Evolutionary conservation across 2,888 invertebrate genomes (phyloP).

Genomic region (Artemia sp.): DNA sequence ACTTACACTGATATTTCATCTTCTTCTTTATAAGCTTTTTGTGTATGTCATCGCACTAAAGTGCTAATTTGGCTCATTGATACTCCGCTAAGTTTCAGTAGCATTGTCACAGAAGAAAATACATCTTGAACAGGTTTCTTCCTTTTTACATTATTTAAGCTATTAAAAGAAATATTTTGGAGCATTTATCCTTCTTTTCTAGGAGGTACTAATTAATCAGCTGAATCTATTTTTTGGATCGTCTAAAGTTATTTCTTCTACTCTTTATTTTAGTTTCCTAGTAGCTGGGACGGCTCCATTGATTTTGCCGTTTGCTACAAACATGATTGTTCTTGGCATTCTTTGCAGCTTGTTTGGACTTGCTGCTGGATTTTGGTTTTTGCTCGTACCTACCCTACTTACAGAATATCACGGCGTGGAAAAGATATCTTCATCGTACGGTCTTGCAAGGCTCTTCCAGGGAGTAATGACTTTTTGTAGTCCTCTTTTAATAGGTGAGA

Average conservation of each 20-base stretch:
- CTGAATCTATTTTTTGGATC: no score
- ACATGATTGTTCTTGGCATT: slow-evolving; percentile 46
- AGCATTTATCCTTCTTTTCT: no score
- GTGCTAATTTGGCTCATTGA: no score
- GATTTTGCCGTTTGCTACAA: slow-evolving; percentile 45
- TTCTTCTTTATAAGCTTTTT: no score
- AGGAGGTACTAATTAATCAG: no score
- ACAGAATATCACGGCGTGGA: slow-evolving; percentile 59
- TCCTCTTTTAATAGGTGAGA: slow-evolving; percentile 48
- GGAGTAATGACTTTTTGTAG: slow-evolving; percentile 53
- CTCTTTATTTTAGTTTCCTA: slow-evolving; percentile 40
- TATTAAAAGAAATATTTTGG: no score
- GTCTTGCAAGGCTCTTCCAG: slow-evolving; percentile 56
- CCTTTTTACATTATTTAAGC: no score
- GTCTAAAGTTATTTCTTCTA: not conserved
- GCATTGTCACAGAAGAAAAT: no score
- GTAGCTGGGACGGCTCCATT: slow-evolving; percentile 51
- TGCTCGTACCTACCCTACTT: slow-evolving; percentile 51
- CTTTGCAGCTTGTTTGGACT: slow-evolving; percentile 51
- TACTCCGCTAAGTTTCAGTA: no score
- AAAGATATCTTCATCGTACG: slow-evolving; percentile 55
- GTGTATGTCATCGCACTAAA: no score
- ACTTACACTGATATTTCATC: no score
- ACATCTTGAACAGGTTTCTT: no score
- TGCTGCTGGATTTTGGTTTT: slow-evolving; percentile 57